Conservation (phyloP, 2,113 vertebrate species). For the Eudyptes chrysolophus region DNA sequence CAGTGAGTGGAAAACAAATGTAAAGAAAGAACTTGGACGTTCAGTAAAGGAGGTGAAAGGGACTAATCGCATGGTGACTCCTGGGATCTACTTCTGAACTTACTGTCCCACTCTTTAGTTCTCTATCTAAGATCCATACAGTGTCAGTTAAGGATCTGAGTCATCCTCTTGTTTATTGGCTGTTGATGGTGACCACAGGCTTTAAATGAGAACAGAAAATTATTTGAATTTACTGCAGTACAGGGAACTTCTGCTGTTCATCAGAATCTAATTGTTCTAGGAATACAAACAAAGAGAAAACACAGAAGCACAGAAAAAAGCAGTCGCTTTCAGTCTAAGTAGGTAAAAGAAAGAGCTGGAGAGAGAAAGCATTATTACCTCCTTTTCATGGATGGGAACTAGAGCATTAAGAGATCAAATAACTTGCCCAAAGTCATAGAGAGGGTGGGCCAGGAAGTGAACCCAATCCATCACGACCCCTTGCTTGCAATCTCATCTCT, state of each 20-base stretch:
- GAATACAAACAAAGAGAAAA: conserved; percentile 20
- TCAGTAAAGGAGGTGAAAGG: neutral
- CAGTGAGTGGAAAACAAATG: neutral
- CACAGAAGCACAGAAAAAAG: neutral
- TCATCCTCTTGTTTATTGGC: conserved; percentile 20
- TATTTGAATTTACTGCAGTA: neutral
- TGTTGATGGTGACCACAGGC: neutral
- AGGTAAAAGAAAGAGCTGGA: neutral
- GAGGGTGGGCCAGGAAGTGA: conserved; percentile 23
- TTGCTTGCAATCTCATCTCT: conserved; percentile 4
- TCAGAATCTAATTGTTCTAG: conserved; percentile 8
- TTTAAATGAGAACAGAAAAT: conserved; percentile 17
- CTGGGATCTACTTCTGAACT: neutral
- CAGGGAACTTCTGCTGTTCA: neutral
- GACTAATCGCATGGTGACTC: neutral
- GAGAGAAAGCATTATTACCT: conserved; percentile 33
- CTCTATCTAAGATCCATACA: neutral
- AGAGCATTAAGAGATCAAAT: conserved; percentile 52
- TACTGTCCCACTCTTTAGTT: neutral
- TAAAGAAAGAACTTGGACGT: neutral
- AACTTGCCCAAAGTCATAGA: neutral
- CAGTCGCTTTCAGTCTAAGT: neutral
- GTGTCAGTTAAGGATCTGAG: neutral
- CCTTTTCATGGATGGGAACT: neutral
- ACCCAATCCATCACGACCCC: neutral